Evolutionary conservation across 2,888 invertebrate genomes (phyloP).

Genomic region (Meghimatium bilineatum): DNA sequence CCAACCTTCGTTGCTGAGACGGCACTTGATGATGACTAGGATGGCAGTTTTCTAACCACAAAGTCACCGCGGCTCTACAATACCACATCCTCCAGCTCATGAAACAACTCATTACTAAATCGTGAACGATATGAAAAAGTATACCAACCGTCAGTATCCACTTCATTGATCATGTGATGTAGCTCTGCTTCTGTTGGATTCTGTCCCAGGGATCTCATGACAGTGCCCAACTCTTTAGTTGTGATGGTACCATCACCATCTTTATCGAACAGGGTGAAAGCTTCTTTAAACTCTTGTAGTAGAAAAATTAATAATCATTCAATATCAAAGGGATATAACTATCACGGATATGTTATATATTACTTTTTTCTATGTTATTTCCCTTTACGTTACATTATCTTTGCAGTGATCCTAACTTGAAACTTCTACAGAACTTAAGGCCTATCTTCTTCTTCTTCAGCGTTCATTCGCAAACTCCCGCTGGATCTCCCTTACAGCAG

Average conservation of each 20-base stretch:
- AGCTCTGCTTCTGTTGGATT: slow-evolving; percentile 51
- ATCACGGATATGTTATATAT: neutral
- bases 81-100: no score
- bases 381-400: neutral
- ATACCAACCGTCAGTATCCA: slow-evolving; percentile 50
- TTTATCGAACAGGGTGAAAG: slow-evolving; percentile 51
- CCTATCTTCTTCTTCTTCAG: no score
- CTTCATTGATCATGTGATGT: slow-evolving; percentile 53
- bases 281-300: slow-evolving; percentile 50
- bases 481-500: no score
- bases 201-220: slow-evolving; percentile 51
- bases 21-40: no score
- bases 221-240: slow-evolving; percentile 50
- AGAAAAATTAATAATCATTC: neutral
- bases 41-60: no score
- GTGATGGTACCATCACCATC: slow-evolving; percentile 51
- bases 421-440: no score
- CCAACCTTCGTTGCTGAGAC: no score
- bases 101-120: neutral
- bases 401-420: no score
- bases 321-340: neutral
- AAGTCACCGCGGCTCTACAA: no score
- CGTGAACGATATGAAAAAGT: neutral
- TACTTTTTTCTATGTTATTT: neutral
- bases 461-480: no score